These are phyloP conservation scores for Actinia tenebrosa DNA, from an alignment of 64 coral and sea anemone species.

Conservation along the genomic window DNA sequence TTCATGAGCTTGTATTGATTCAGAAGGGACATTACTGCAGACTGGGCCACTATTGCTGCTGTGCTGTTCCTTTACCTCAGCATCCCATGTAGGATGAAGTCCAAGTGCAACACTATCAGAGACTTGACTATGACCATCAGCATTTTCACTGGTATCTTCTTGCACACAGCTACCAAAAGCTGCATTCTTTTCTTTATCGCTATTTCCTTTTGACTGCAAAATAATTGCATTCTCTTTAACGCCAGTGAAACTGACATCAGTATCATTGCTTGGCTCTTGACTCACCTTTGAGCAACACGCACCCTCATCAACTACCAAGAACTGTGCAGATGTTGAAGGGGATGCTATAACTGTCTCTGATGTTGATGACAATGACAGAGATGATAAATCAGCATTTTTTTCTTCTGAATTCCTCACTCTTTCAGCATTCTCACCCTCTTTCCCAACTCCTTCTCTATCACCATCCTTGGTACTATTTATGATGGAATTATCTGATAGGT, in stretches of 20 bases:
- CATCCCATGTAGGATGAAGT: neutral
- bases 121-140: neutral
- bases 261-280: neutral
- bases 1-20: neutral
- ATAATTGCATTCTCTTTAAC: neutral
- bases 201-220: neutral
- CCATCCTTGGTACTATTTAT: neutral
- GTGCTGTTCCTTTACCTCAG: neutral
- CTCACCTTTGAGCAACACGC: neutral
- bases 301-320: neutral
- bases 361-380: neutral
- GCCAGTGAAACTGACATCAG: neutral
- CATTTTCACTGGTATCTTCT: neutral
- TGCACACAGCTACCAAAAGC: neutral
- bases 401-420: neutral
- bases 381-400: neutral
- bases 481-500: neutral
- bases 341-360: neutral
- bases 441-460: neutral
- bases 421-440: neutral
- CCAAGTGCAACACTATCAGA: too few relatives aligned
- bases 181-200: neutral
- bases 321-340: neutral
- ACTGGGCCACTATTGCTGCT: neutral
- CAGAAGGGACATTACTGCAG: neutral